Conservation (phyloP, 2,797 vertebrate genomes). For the Sebastes miniatus region DNA sequence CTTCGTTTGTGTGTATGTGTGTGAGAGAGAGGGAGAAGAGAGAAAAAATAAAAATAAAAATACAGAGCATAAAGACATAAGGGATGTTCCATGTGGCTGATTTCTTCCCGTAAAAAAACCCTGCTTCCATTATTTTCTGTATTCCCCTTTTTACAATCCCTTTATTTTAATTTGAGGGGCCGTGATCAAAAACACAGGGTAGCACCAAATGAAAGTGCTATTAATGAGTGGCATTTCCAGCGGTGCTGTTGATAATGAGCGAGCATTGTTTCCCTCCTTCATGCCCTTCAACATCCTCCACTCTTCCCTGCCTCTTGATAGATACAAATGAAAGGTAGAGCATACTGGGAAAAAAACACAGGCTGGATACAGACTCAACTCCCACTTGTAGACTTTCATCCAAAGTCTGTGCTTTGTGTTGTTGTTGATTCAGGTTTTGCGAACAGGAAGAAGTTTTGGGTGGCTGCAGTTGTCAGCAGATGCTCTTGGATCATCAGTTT, state of each 20-base stretch:
- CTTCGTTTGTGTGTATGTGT: conserved; percentile 3
- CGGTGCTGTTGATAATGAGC: background rate
- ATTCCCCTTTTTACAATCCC: background rate
- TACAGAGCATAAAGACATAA: background rate
- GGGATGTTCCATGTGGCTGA: background rate
- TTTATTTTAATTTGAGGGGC: background rate
- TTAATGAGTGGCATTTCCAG: conserved; percentile 24
- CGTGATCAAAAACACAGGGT: background rate
- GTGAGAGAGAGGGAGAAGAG: background rate
- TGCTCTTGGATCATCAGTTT: background rate
- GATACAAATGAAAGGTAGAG: background rate
- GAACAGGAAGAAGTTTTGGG: background rate
- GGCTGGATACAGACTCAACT: background rate
- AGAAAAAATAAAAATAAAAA: background rate
- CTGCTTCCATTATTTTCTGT: background rate
- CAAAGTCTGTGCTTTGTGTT: background rate
- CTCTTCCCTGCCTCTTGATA: background rate
- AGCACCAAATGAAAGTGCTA: background rate
- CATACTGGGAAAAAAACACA: background rate
- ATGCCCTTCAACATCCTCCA: background rate
- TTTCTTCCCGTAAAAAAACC: background rate
- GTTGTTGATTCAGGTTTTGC: background rate
- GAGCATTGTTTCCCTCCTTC: background rate
- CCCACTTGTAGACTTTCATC: background rate
- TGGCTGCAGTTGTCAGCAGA: background rate